Evolutionary conservation across 1,140 invertebrate species (phyloP).

Genomic region (Drosophila pectinifera): DNA sequence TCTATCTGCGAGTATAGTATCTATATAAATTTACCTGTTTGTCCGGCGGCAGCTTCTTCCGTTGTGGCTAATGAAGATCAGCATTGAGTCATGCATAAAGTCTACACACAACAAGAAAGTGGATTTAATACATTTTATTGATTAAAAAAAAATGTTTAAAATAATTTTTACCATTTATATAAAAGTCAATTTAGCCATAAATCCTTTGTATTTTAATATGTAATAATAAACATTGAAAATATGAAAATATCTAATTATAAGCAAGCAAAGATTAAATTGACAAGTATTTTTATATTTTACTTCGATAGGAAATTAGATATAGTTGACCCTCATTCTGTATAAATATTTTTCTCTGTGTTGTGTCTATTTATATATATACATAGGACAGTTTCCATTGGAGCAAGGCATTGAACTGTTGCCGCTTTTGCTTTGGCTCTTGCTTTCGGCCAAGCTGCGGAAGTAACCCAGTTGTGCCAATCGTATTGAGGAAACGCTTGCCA

Average conservation of each 20-base stretch:
- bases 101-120: slow-evolving; percentile 1
- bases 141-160: too few relatives aligned
- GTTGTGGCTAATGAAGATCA: slow-evolving; percentile 69
- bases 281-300: not conserved
- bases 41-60: slow-evolving; percentile 53
- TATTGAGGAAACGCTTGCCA: slow-evolving; percentile 51
- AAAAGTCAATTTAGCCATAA: not conserved
- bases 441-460: slow-evolving; percentile 54
- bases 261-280: not conserved
- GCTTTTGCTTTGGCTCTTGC: slow-evolving; percentile 37
- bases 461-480: slow-evolving; percentile 70
- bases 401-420: slow-evolving; percentile 66
- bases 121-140: not conserved
- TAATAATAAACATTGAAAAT: not conserved
- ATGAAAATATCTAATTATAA: not conserved
- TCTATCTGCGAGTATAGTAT: slow-evolving; percentile 7
- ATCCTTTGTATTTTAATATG: not conserved
- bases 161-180: too few relatives aligned
- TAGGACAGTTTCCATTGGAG: slow-evolving; percentile 55
- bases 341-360: slow-evolving; percentile 5
- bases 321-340: slow-evolving; percentile 5
- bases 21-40: slow-evolving; percentile 20
- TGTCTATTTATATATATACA: not conserved
- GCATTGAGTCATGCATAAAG: slow-evolving; percentile 66
- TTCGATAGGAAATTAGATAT: not conserved